Conservation (phyloP, 1,140 invertebrate genomes). For the Coenobita brevimanus region DNA sequence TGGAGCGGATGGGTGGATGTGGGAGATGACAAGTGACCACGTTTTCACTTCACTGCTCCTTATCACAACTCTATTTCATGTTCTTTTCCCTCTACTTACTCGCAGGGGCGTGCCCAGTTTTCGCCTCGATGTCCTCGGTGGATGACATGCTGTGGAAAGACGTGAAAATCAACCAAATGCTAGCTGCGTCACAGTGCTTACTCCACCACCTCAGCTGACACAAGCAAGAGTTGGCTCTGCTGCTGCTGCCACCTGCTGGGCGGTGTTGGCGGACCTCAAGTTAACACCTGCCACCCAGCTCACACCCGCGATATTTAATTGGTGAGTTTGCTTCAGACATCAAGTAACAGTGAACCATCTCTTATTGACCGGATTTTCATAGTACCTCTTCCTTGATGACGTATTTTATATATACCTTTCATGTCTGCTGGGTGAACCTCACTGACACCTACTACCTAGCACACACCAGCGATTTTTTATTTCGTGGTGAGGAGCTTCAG, state of each 20-base stretch:
- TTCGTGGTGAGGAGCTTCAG: no score
- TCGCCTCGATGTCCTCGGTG: conserved; percentile 43
- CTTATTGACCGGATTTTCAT: no score
- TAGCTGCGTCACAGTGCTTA: neutral
- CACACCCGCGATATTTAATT: conserved; percentile 15
- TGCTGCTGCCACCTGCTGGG: conserved; percentile 1
- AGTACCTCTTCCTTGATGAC: no score
- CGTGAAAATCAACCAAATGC: neutral
- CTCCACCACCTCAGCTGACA: conserved; percentile 1
- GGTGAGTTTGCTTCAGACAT: neutral
- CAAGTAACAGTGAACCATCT: neutral
- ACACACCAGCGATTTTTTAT: no score
- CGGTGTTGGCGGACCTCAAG: no score
- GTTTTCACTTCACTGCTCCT: neutral
- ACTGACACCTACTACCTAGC: no score
- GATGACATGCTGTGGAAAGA: conserved; percentile 44
- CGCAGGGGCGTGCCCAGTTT: conserved; percentile 51
- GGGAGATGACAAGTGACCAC: no score
- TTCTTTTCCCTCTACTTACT: conserved; percentile 16
- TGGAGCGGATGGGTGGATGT: no score
- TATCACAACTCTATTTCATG: neutral
- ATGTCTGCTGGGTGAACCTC: no score
- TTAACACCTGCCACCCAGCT: no score
- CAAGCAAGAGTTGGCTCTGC: neutral
- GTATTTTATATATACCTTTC: no score